Evolutionary conservation across 2,797 vertebrate species (phyloP).

Genomic region (Brachyalestes nurse): DNA sequence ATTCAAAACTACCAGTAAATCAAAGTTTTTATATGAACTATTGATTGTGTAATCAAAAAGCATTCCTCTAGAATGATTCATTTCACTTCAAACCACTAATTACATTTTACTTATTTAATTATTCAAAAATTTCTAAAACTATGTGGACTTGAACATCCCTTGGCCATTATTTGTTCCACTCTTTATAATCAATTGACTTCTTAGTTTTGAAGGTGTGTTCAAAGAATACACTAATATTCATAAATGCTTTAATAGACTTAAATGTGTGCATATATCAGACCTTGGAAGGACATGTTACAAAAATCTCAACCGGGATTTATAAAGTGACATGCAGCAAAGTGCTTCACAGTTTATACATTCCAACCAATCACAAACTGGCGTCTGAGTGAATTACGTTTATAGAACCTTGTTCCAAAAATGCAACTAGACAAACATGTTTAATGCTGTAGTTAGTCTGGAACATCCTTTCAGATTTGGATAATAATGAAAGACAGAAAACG

Average conservation of each 20-base stretch:
- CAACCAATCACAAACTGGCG: not conserved
- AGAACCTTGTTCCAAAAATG: not conserved
- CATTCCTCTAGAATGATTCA: too few species aligned
- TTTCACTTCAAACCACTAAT: too few species aligned
- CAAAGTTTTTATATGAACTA: too few species aligned
- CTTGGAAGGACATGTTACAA: not conserved
- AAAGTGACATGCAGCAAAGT: not conserved
- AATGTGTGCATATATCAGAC: not conserved
- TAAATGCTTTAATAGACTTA: not conserved
- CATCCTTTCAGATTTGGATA: too few species aligned
- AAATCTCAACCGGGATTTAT: not conserved
- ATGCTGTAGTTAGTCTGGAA: too few species aligned
- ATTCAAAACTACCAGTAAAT: not conserved
- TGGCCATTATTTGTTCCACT: too few species aligned
- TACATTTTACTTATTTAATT: not conserved
- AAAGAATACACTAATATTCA: not conserved
- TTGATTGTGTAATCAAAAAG: too few species aligned
- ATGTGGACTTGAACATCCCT: not conserved
- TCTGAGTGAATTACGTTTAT: not conserved
- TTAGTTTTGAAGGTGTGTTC: not conserved
- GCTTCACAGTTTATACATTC: not conserved
- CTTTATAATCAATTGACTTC: too few species aligned
- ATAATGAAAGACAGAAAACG: too few species aligned
- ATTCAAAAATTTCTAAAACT: not conserved
- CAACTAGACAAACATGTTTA: too few species aligned